Evolutionary conservation across 2,113 vertebrate genomes (phyloP).

Genomic region (Brachyhypopomus occidentalis): DNA sequence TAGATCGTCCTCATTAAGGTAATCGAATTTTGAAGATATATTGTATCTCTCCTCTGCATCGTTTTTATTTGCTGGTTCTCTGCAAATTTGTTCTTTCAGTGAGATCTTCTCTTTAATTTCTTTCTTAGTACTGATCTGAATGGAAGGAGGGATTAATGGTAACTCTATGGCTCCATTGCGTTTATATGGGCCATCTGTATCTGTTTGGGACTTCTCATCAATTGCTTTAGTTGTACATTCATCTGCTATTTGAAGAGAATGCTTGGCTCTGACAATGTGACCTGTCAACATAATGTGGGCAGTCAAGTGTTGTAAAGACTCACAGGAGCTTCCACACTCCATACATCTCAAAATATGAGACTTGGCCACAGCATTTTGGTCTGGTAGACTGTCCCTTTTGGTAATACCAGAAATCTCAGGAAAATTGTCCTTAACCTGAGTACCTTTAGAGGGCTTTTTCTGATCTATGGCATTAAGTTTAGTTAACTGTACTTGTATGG

Average conservation of each 20-base stretch:
- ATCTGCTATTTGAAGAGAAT: conserved; percentile 87
- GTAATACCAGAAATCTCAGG: conserved; percentile 8
- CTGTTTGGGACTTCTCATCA: conserved; percentile 90
- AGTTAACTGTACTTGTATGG: conserved; percentile 85
- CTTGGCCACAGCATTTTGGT: conserved; percentile 80
- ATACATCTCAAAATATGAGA: conserved; percentile 95
- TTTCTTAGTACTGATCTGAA: conserved; percentile 85
- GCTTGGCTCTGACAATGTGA: conserved; percentile 93
- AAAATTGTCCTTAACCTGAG: conserved; percentile 11
- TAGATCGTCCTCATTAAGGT: conserved; percentile 96
- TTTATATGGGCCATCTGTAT: conserved; percentile 87
- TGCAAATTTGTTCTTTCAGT: conserved; percentile 77
- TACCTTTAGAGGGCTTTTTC: conserved; percentile 80
- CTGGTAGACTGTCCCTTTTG: conserved; percentile 66
- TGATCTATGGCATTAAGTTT: conserved; percentile 83
- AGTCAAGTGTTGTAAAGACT: conserved; percentile 93
- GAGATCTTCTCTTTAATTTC: conserved; percentile 83
- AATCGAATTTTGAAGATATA: conserved; percentile 89
- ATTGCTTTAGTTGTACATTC: conserved; percentile 78
- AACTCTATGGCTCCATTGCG: conserved; percentile 76
- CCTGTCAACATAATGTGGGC: conserved; percentile 98
- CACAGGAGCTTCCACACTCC: conserved; percentile 94
- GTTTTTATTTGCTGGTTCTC: conserved; percentile 68
- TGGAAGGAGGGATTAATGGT: conserved; percentile 78
- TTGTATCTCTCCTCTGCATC: conserved; percentile 84